A percentile compares a stretch with the other conserved stretches of the same genome.
phyloP scores from a whole-genome alignment of 2,113 vertebrate species.

The Eudyptes chrysolophus region DNA sequence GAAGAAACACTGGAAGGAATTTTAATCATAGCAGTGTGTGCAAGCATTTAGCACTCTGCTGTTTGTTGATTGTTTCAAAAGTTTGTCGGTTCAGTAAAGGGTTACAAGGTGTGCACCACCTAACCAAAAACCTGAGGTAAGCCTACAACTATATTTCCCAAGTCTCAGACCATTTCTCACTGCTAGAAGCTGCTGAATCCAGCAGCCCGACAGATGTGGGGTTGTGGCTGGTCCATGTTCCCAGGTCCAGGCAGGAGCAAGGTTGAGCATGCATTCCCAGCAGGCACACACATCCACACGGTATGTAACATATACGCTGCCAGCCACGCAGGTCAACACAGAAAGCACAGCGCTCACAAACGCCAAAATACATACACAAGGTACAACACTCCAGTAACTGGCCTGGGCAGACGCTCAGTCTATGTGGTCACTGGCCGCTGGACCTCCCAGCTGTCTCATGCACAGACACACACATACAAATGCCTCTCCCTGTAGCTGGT shows the following conservation, averaged over 20 bases:
- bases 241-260: neutral
- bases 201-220: neutral
- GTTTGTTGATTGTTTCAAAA: neutral
- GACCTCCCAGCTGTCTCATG: neutral
- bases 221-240: neutral
- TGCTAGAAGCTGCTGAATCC: neutral
- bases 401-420: too few species aligned
- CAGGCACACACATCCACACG: neutral
- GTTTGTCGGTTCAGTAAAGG: neutral
- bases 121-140: neutral
- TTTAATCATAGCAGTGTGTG: neutral
- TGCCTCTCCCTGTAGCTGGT: neutral
- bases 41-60: neutral
- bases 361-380: neutral
- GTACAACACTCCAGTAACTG: neutral
- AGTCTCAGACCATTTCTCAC: neutral
- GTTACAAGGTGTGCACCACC: neutral
- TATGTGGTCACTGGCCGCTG: fast-evolving
- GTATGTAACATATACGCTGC: neutral
- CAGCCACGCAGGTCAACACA: neutral
- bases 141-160: neutral
- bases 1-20: neutral
- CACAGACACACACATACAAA: neutral
- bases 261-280: neutral
- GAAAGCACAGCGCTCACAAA: neutral